These are phyloP conservation scores for Oxyruncus cristatus DNA, from an alignment of 2,113 vertebrate genomes.

Conservation along the genomic window DNA sequence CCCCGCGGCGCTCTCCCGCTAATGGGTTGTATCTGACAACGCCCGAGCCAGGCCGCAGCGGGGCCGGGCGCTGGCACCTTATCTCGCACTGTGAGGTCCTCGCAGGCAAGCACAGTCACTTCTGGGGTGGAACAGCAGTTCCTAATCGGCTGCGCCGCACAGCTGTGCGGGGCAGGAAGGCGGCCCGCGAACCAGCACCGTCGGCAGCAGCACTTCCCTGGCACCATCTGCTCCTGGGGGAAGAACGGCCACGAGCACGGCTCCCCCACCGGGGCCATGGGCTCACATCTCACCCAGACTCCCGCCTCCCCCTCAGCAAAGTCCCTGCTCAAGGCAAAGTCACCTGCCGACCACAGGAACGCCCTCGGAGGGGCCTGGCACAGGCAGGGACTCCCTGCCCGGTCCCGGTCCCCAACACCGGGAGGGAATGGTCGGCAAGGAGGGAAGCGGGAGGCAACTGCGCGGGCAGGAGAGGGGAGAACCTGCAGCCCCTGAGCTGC, in stretches of 20 bases:
- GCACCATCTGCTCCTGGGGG: accelerated
- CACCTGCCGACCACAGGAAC: neutral
- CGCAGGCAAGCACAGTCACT: neutral
- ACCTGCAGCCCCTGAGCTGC: neutral
- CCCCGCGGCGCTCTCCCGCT: neutral
- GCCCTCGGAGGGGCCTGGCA: neutral
- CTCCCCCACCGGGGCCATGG: accelerated
- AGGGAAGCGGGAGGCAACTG: neutral
- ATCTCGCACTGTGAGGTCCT: neutral
- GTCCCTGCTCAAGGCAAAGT: neutral
- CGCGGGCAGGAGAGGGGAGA: accelerated
- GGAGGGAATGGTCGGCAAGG: neutral
- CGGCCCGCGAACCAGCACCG: neutral
- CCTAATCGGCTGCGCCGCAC: neutral
- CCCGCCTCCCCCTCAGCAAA: neutral
- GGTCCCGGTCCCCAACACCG: accelerated
- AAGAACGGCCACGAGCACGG: accelerated
- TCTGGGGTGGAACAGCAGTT: neutral
- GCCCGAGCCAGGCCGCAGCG: neutral
- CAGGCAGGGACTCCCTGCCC: neutral
- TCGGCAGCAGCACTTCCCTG: accelerated
- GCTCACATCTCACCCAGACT: neutral
- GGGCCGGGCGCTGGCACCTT: neutral
- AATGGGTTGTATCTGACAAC: neutral
- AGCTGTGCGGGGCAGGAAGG: neutral